Evolutionary conservation across 2,797 vertebrate species (phyloP), one percentile per base, ranked within the genome.

Genomic region (Parauchenoglanis ngamensis): DNA sequence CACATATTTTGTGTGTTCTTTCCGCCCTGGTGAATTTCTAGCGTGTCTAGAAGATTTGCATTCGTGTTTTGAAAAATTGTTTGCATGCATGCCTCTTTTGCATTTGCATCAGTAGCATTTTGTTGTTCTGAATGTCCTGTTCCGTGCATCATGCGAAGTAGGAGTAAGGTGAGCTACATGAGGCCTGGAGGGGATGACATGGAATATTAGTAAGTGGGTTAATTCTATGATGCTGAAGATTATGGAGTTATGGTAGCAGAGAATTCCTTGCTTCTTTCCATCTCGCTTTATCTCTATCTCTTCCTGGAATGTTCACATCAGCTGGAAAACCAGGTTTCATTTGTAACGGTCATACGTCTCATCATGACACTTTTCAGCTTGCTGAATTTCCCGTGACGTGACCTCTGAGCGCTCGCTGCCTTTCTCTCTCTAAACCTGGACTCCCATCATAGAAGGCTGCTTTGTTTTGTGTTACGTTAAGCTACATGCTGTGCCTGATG

Each of bases 281-380:
- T 61, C 7, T 28, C 0, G 40, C 21, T 61, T 59, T 1, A 35
- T 57, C 28, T 21, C 12, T 3, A 12, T 80, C 10, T 10, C 78
- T 19, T 46, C 12, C 57, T 19, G 35, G 11, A 3, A 17, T 79
- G 21, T 6, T 21, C 21, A 7, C 28, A 63, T 84, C 65, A 57
- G 77, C 65, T 25, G 84, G 40, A 83, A 46, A 85, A 85, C 86
- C 31, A 49, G 46, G 86, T 89, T 89, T 87, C 65, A 83, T 83
- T 81, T 35, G 28, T 79, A 13, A 40, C 49, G 78, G 68, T 25
- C 46, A 21, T 17, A 0, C 25, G n/a, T 65, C 67, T 68, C 12
- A 0, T 63, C 28, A 2, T 81, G 23, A 54, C 4, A 25, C 35
- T 2, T n/a, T 78, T 17, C 28, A 0, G n/a, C 76, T n/a, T 52